These are phyloP conservation scores for Perizoma affinitatum DNA, from an alignment of 2,888 invertebrate genomes.

Conservation along the genomic window DNA sequence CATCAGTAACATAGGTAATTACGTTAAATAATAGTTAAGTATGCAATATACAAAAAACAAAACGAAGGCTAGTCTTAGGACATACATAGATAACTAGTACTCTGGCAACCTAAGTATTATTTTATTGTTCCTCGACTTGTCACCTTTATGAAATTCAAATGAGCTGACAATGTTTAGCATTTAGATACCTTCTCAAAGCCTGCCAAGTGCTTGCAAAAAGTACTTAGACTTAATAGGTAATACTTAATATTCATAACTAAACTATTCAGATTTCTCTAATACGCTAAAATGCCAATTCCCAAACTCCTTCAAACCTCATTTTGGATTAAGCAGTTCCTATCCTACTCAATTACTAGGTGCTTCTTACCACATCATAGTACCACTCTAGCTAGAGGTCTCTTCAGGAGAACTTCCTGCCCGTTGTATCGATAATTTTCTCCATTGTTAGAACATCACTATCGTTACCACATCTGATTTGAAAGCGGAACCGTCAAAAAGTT, in stretches of 20 bases:
- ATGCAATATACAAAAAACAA: no score
- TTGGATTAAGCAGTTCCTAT: no score
- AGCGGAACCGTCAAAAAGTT: conserved; percentile 22
- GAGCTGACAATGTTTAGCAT: conserved; percentile 24
- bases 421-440: conserved; percentile 27
- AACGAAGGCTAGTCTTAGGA: no score
- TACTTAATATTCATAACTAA: not conserved
- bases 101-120: conserved; percentile 14
- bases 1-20: no score
- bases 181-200: conserved; percentile 2
- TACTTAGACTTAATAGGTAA: not conserved
- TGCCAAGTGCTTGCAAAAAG: conserved; percentile 6
- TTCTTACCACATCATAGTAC: conserved; percentile 12
- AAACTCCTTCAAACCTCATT: no score
- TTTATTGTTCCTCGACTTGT: conserved; percentile 11
- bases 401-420: conserved; percentile 21
- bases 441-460: conserved; percentile 38
- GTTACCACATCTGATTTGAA: conserved; percentile 27
- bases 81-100: not conserved
- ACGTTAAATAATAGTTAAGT: no score
- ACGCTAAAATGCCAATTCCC: no score
- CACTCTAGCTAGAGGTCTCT: conserved; percentile 10
- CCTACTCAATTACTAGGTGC: no score
- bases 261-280: no score
- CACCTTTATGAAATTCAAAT: conserved; percentile 31